Conservation (phyloP, 2,113 vertebrate genomes). For the Eublepharis macularius region DNA sequence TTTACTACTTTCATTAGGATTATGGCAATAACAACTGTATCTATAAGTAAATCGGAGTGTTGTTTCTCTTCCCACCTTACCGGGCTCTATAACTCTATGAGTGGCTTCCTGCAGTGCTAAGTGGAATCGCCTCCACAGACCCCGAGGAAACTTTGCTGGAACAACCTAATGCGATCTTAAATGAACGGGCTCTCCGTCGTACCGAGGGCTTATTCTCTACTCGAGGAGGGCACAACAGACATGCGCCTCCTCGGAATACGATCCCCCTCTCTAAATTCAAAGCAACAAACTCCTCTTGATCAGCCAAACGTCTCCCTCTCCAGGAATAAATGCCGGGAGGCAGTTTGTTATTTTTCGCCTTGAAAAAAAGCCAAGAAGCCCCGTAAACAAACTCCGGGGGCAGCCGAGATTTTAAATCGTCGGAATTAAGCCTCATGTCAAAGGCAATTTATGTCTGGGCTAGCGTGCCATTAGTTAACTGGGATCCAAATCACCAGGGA, state of each 20-base stretch:
- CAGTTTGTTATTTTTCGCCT: slow-evolving; percentile 47
- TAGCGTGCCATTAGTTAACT: slow-evolving; percentile 84
- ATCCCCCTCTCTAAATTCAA: slow-evolving; percentile 60
- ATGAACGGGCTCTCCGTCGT: slow-evolving; percentile 44
- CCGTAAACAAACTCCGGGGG: slow-evolving; percentile 68
- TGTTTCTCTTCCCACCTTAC: slow-evolving; percentile 62
- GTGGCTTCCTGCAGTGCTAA: background rate
- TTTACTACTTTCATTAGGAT: slow-evolving; percentile 82
- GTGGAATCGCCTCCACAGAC: slow-evolving; percentile 16
- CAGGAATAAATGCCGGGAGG: slow-evolving; percentile 50
- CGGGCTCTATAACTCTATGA: slow-evolving; percentile 37
- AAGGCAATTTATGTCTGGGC: slow-evolving; percentile 78
- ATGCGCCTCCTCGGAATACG: slow-evolving; percentile 15
- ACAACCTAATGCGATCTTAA: slow-evolving; percentile 55
- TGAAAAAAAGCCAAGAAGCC: slow-evolving; percentile 35
- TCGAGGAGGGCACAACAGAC: slow-evolving; percentile 27
- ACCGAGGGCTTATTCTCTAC: slow-evolving; percentile 53
- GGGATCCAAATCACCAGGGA: slow-evolving; percentile 64
- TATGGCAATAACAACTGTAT: slow-evolving; percentile 71
- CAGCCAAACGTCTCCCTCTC: slow-evolving; percentile 36
- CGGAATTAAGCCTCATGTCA: slow-evolving; percentile 80
- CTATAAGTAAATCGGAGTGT: slow-evolving; percentile 72
- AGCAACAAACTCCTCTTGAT: slow-evolving; percentile 12
- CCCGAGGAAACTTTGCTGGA: slow-evolving; percentile 4
- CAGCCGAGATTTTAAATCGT: slow-evolving; percentile 76